A percentile compares a stretch with the other conserved stretches of the same genome.
Evolutionary conservation across 2,797 vertebrate genomes (phyloP).

Genomic region (Rhynchonycteris naso): DNA sequence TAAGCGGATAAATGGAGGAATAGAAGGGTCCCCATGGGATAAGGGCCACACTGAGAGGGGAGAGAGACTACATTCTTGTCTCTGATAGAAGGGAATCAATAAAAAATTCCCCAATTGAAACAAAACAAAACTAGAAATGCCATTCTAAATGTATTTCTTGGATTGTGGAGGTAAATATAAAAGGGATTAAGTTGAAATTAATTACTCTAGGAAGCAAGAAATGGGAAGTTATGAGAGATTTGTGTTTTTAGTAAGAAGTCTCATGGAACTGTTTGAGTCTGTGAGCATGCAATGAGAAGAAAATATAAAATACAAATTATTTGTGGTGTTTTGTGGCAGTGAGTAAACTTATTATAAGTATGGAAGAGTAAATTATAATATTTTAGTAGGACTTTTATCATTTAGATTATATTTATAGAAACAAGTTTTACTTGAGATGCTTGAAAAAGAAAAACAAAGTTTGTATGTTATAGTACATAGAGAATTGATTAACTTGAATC

Average conservation of each 20-base stretch:
- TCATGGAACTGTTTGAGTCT: background rate
- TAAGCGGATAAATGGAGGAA: background rate
- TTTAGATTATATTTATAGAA: conserved; percentile 42
- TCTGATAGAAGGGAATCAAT: background rate
- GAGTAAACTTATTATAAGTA: background rate
- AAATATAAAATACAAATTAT: background rate
- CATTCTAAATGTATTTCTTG: background rate
- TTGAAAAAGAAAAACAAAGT: background rate
- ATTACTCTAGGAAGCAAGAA: background rate
- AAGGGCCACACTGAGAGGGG: background rate
- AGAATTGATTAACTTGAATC: conserved; percentile 10
- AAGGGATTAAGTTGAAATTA: background rate
- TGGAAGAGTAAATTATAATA: background rate
- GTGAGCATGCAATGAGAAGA: background rate
- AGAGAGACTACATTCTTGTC: background rate
- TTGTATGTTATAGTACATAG: background rate
- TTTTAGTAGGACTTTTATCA: background rate
- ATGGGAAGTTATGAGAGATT: background rate
- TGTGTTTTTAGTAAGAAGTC: background rate
- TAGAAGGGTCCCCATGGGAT: background rate
- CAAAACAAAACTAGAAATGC: background rate
- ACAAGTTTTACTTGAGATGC: conserved; percentile 11
- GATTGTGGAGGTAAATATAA: background rate
- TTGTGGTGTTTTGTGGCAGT: background rate
- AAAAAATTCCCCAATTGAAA: background rate